Evolutionary conservation across 1,140 invertebrate species (phyloP).

Genomic region (Zeugodacus cucurbitae): DNA sequence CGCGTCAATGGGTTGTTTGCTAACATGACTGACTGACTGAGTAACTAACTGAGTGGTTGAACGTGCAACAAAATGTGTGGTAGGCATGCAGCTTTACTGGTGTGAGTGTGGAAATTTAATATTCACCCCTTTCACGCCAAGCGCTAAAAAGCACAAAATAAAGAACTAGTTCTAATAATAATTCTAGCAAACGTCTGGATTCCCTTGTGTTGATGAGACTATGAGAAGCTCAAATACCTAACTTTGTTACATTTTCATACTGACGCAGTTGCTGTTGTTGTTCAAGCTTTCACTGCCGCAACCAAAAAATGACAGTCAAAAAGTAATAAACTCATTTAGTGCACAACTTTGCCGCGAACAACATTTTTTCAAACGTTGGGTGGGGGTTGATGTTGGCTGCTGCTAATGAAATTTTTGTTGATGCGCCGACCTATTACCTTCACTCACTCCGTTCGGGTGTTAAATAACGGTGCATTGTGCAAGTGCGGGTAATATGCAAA

Average conservation of each 20-base stretch:
- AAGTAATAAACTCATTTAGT: constrained; percentile 64
- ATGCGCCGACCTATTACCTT: constrained; percentile 51
- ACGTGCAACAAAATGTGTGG: not conserved
- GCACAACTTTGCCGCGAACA: constrained; percentile 18
- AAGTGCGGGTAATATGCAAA: constrained; percentile 59
- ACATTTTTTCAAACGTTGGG: not conserved
- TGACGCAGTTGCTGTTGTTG: not conserved
- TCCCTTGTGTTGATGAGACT: not conserved
- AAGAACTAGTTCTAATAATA: not conserved
- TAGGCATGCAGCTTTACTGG: not conserved
- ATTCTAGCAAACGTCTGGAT: not conserved
- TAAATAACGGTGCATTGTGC: constrained; percentile 24
- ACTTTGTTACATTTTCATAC: not conserved
- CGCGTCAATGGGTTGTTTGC: constrained; percentile 15
- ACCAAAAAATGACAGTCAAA: constrained; percentile 40
- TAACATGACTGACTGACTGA: not conserved
- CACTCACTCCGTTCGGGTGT: not conserved
- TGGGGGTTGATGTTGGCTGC: not conserved
- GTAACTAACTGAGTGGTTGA: not conserved
- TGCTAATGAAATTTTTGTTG: constrained; percentile 59
- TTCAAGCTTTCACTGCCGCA: not conserved
- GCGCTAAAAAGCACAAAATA: not conserved
- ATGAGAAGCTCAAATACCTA: not conserved
- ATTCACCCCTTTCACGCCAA: constrained; percentile 11
- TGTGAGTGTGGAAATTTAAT: not conserved